These are phyloP conservation scores for Hedya salicella DNA, from an alignment of 2,888 invertebrate genomes.

Conservation along the genomic window DNA sequence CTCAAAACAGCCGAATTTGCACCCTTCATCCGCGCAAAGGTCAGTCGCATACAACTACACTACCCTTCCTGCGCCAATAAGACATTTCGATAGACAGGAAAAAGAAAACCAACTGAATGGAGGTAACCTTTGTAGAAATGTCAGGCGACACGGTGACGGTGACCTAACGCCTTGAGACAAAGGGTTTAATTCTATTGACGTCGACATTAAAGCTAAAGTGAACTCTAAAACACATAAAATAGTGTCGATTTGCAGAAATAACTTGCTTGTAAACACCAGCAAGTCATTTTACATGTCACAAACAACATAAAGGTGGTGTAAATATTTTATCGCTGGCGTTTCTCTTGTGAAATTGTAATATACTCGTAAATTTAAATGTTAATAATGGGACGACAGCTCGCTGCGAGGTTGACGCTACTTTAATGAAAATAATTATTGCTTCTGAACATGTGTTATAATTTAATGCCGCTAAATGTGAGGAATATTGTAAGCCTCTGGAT, in stretches of 20 bases:
- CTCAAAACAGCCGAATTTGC: conserved; percentile 41
- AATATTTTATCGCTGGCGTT: conserved; percentile 68
- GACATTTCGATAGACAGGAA: conserved; percentile 73
- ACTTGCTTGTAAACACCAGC: conserved; percentile 40
- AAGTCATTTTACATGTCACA: conserved; percentile 63
- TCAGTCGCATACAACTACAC: conserved; percentile 70
- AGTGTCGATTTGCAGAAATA: conserved; percentile 48
- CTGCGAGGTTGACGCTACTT: conserved; percentile 60
- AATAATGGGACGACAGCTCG: conserved; percentile 73
- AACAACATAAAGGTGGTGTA: conserved; percentile 65
- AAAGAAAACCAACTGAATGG: conserved; percentile 77
- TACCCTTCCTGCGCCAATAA: conserved; percentile 75
- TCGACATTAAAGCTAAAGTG: conserved; percentile 58
- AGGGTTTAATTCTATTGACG: conserved; percentile 76
- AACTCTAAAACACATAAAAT: conserved; percentile 60
- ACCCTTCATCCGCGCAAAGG: conserved; percentile 66
- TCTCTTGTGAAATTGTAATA: conserved; percentile 68
- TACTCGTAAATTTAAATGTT: conserved; percentile 77
- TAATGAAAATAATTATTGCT: conserved; percentile 70
- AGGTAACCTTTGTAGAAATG: conserved; percentile 83
- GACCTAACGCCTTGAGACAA: conserved; percentile 80
- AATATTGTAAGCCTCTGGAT: conserved; percentile 51
- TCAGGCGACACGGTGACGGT: conserved; percentile 73
- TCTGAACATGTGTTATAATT: conserved; percentile 67
- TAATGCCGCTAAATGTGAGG: conserved; percentile 54